phyloP scores from a whole-genome alignment of 2,797 vertebrate genomes.

The Manis crassicaudata region DNA sequence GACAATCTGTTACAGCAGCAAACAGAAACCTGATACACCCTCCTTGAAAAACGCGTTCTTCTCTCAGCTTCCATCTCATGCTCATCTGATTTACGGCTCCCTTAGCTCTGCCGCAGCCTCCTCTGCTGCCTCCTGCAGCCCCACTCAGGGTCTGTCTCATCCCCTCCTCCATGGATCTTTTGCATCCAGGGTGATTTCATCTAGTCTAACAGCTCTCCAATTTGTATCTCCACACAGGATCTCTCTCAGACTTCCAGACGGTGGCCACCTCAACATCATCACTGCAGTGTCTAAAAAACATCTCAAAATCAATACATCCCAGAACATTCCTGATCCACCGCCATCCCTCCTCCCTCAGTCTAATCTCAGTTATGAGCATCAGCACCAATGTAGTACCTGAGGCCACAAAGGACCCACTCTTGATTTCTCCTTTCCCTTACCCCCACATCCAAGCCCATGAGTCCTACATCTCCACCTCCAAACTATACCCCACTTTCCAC shows the following conservation, averaged over 20 bases:
- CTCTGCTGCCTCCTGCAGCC: background rate
- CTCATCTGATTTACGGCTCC: background rate
- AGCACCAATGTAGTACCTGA: background rate
- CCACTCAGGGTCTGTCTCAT: background rate
- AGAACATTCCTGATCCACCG: background rate
- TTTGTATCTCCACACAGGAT: background rate
- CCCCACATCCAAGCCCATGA: background rate
- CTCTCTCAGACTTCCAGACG: background rate
- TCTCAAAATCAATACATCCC: background rate
- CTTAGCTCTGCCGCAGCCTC: too few species aligned
- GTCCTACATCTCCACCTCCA: background rate
- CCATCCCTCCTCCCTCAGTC: background rate
- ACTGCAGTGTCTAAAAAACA: background rate
- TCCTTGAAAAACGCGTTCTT: background rate
- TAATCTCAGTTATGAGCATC: background rate
- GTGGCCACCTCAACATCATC: background rate
- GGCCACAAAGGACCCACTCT: background rate
- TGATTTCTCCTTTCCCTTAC: background rate
- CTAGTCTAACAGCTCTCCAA: background rate
- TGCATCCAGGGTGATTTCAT: background rate
- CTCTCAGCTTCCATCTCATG: background rate
- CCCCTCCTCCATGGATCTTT: background rate
- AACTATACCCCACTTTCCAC: background rate
- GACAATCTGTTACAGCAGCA: background rate
- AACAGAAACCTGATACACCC: background rate